Percentiles rank a stretch among this genome's conserved stretches.
These are phyloP conservation scores for Drosophila falleni DNA, from an alignment of 2,888 invertebrate genomes.

Conservation along the genomic window DNA sequence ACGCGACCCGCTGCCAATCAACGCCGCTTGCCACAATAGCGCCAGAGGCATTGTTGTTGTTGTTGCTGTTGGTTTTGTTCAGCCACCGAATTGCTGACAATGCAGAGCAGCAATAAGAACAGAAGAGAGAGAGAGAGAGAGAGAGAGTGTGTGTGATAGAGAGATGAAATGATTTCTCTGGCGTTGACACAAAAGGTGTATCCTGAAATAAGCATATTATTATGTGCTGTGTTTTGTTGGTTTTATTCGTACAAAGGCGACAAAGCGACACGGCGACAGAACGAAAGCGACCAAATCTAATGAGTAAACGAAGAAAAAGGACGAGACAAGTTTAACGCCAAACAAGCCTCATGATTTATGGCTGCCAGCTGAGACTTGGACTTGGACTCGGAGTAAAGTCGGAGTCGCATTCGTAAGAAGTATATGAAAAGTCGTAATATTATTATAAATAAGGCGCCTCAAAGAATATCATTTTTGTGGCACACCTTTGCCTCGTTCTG, in stretches of 20 bases:
- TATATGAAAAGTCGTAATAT: conserved; percentile 39
- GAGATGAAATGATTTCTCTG: conserved; percentile 14
- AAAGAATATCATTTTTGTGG: conserved; percentile 59
- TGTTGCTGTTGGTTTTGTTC: conserved; percentile 31
- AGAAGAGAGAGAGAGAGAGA: background rate
- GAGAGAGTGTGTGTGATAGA: background rate
- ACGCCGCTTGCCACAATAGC: conserved; percentile 60
- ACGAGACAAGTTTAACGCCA: conserved; percentile 44
- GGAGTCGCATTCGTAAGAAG: conserved; percentile 2
- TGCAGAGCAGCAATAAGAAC: conserved; percentile 15
- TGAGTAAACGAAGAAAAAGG: conserved; percentile 61
- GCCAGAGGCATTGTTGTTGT: conserved; percentile 34
- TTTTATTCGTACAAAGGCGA: conserved; percentile 46
- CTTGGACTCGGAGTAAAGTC: background rate
- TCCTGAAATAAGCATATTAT: conserved; percentile 76
- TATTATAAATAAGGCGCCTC: conserved; percentile 51
- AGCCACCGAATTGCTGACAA: conserved; percentile 62
- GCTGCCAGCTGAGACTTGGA: conserved; percentile 8
- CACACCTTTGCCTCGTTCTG: conserved; percentile 52
- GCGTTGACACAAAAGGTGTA: conserved; percentile 76
- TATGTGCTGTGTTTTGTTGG: conserved; percentile 58
- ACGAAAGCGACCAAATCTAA: conserved; percentile 61
- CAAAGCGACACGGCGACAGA: conserved; percentile 44
- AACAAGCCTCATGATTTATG: conserved; percentile 74
- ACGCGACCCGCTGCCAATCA: conserved; percentile 69